Evolutionary conservation across 2,888 invertebrate genomes (phyloP), one percentile per base, ranked within the genome.

Genomic region (Noctua pronuba): DNA sequence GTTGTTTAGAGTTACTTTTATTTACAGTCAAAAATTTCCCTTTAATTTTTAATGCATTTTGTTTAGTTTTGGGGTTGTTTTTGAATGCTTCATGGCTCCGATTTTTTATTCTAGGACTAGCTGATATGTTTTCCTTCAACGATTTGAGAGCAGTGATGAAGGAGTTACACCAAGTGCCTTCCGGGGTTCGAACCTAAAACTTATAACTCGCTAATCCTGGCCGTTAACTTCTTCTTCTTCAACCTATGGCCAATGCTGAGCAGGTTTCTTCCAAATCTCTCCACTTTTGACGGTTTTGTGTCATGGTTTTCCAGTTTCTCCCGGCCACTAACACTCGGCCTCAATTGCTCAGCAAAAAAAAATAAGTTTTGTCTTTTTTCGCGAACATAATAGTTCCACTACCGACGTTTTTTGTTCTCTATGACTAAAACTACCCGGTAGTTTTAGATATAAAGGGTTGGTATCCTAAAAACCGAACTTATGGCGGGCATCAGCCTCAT

Each of bases 401-500:
- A 3, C 52, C 35, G 24, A 21, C 0, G n/a, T 49, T 18, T 73
- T n/a, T 35, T 72, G 58, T 77, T 35, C 28, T 49, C 21, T n/a
- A 52, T 5, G 49, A 35, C 31, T 62, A 21, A 75, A 13, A 24
- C 28, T 38, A 64, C 6, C 10, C 46, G 1, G n/a, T 21, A 24
- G 46, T 31, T 60, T 78, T 16, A 49, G 41, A 38, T 69, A 60
- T 28, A 52, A 77, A 80, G 31, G 67, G 68, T 76, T 72, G 65
- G 41, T 73, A 64, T 49, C 38, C 70, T 58, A 68, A 44, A 82
- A 38, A 18, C 88, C 72, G 83, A 87, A 85, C 60, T 44, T 73
- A 86, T 82, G 82, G 79, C 77, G 82, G 86, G 89, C 86, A 85
- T 88, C 88, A 88, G 88, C 88, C 91, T 94, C 92, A 94, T 94